phyloP scores from a whole-genome alignment of 2,888 invertebrate genomes.

The Amphipoea lucens region DNA sequence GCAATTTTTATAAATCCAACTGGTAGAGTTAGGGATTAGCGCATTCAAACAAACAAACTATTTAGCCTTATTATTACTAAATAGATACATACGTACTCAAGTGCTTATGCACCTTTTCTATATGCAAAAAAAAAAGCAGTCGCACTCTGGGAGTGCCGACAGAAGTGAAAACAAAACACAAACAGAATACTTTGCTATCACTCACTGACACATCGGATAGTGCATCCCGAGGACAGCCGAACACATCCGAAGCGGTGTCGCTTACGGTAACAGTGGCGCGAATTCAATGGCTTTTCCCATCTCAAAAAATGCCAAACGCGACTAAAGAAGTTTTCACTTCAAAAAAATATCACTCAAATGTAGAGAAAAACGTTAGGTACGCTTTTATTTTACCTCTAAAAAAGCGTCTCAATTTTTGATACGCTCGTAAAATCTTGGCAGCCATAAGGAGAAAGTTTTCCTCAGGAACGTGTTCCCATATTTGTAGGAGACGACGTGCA shows the following conservation, averaged over 20 bases:
- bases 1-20: not conserved
- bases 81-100: conserved; percentile 35
- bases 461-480: conserved; percentile 33
- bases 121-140: conserved; percentile 29
- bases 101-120: conserved; percentile 24
- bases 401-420: conserved; percentile 30
- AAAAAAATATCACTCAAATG: not conserved
- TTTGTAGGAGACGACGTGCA: conserved; percentile 41
- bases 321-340: too few relatives aligned
- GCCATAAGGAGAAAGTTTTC: conserved; percentile 45
- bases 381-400: conserved; percentile 27
- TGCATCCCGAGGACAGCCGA: too few relatives aligned
- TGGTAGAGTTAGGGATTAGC: not conserved
- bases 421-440: conserved; percentile 43
- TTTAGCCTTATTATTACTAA: not conserved
- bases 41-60: too few relatives aligned
- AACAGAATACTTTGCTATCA: too few relatives aligned
- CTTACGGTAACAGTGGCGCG: too few relatives aligned
- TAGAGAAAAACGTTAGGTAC: not conserved
- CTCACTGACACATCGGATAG: too few relatives aligned
- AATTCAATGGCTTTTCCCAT: too few relatives aligned
- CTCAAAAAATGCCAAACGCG: too few relatives aligned
- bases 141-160: too few relatives aligned
- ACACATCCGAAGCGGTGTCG: too few relatives aligned
- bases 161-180: too few relatives aligned